Conservation (phyloP, 2,888 invertebrate species). For the Hydriomena furcata region DNA sequence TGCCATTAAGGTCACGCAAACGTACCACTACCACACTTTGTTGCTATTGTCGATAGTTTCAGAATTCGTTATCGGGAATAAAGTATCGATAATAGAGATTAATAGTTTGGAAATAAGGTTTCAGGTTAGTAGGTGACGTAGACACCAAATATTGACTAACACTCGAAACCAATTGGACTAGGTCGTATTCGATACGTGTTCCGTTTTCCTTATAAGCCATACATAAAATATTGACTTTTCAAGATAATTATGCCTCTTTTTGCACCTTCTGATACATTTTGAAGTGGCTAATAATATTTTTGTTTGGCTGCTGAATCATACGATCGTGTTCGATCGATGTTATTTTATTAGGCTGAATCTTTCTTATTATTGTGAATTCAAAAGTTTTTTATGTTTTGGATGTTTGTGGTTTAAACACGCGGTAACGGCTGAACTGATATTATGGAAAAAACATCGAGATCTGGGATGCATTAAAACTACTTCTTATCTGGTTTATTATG, state of each 20-base stretch:
- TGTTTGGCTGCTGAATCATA: background rate
- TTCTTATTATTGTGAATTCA: too few relatives aligned
- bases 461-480: too few relatives aligned
- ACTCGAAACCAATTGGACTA: constrained; percentile 16
- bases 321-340: too few relatives aligned
- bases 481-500: too few relatives aligned
- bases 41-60: background rate
- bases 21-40: constrained; percentile 4
- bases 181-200: constrained; percentile 33
- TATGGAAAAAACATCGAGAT: too few relatives aligned
- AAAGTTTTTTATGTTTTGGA: too few relatives aligned
- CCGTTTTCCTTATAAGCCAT: constrained; percentile 39
- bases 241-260: constrained; percentile 1
- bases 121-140: constrained; percentile 40
- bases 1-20: constrained; percentile 13
- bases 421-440: too few relatives aligned
- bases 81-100: constrained; percentile 36
- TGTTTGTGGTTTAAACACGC: too few relatives aligned
- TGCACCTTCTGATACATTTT: background rate
- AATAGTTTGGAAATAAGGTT: constrained; percentile 38
- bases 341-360: too few relatives aligned
- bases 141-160: constrained; percentile 21
- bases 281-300: background rate
- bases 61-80: constrained; percentile 16
- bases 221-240: constrained; percentile 13